Percentiles rank a stretch among this genome's conserved stretches.
phyloP scores from a whole-genome alignment of 2,113 vertebrate species.

The Burhinus oedicnemus region DNA sequence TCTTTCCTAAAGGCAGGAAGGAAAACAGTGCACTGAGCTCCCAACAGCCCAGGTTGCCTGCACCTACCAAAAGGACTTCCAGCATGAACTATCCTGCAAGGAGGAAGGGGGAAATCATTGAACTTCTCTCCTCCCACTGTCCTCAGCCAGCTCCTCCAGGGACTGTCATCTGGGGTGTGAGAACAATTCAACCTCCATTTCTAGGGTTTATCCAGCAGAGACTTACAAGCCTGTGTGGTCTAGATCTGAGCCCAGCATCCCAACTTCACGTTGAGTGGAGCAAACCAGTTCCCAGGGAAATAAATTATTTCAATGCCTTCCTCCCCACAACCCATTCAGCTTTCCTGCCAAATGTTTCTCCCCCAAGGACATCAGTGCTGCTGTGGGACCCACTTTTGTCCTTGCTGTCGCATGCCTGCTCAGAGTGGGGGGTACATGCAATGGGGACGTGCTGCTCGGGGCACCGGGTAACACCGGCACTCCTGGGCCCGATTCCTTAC shows the following conservation, averaged over 20 bases:
- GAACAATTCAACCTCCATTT: not conserved
- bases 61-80: not conserved
- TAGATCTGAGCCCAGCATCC: not conserved
- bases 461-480: not conserved
- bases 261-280: not conserved
- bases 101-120: not conserved
- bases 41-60: not conserved
- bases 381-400: not conserved
- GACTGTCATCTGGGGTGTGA: not conserved
- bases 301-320: slow-evolving; percentile 22
- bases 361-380: not conserved
- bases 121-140: not conserved
- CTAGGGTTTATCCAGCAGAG: not conserved
- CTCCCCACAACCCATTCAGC: not conserved
- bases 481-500: not conserved
- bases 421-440: not conserved
- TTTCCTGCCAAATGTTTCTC: not conserved
- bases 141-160: not conserved
- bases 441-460: not conserved
- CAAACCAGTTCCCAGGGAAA: slow-evolving; percentile 42
- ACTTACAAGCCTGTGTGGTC: slow-evolving; percentile 41
- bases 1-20: not conserved
- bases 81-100: not conserved
- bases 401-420: not conserved
- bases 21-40: not conserved